Evolutionary conservation across 2,113 vertebrate genomes (phyloP), one percentile per base, ranked within the genome.

Genomic region (Eidolon helvum): DNA sequence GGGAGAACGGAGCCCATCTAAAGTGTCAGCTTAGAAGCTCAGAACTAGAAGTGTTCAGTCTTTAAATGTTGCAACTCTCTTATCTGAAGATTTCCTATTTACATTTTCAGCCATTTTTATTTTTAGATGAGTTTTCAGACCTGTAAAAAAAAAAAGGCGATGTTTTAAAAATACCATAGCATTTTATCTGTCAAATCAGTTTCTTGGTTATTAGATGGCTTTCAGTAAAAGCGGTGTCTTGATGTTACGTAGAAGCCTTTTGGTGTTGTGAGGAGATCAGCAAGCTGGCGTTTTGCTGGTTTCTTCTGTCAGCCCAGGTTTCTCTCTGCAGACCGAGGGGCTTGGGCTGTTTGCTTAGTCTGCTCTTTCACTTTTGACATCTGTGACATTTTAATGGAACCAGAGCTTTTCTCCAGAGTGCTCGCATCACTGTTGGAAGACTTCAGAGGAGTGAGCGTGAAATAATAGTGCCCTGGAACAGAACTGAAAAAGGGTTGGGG

Each of bases 251-350:
- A 14, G 80, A 53, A 35, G 21, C 21, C 11, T 24, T 72, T 77
- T 28, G 38, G 45, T 11, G 7, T 21, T 1, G 4, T 40, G 65
- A 22, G 30, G 53, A 43, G 68, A 6, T 21, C n/a, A 21, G 24
- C 33, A 59, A n/a, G 38, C 2, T 4, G 16, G 38, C 0, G 8
- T 45, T 33, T 1, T 0, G 0, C 33, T 0, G 7, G 43, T 10
- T 4, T 1, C 72, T 3, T 3, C 18, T 16, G 11, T 24, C 30
- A 12, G 50, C 0, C 21, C 68, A 21, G 19, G 24, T 16, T 40
- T 53, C 80, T 63, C 14, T 66, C 57, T 82, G 50, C 10, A 28
- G 9, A 19, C 18, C 2, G 30, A 87, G 12, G 24, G 45, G 28
- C 75, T 40, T 5, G 26, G 33, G 0, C 68, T 77, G 21, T 59